phyloP scores from a whole-genome alignment of 2,797 vertebrate genomes.

The Kryptolebias ocellatus region DNA sequence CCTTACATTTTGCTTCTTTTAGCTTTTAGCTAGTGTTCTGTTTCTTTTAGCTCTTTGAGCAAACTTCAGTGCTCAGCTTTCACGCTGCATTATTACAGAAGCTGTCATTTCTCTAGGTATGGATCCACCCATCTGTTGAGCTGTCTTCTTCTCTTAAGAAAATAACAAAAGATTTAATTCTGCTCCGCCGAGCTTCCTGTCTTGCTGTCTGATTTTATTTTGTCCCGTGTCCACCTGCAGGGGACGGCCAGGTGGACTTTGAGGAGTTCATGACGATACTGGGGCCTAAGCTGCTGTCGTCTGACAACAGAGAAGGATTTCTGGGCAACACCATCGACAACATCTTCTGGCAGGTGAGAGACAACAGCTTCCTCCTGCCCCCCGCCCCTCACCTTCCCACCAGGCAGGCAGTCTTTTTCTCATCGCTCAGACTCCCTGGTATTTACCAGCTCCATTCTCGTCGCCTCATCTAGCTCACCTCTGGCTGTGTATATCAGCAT shows the following conservation, averaged over 20 bases:
- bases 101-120: background rate
- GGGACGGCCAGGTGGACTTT: slow-evolving; percentile 95
- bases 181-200: slow-evolving; percentile 25
- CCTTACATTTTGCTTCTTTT: too few species aligned
- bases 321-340: slow-evolving; percentile 95
- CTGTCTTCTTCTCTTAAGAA: slow-evolving; percentile 37
- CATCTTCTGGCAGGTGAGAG: slow-evolving; percentile 96
- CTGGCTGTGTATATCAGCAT: slow-evolving; percentile 44
- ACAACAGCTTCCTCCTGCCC: slow-evolving; percentile 10
- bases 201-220: slow-evolving; percentile 36
- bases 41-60: too few species aligned
- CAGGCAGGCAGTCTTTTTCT: slow-evolving; percentile 20
- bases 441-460: slow-evolving; percentile 40
- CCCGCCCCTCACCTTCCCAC: background rate
- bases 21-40: too few species aligned
- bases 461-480: slow-evolving; percentile 32
- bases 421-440: slow-evolving; percentile 27
- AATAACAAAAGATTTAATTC: slow-evolving; percentile 24
- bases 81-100: too few species aligned
- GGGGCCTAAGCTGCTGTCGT: slow-evolving; percentile 92
- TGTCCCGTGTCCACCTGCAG: slow-evolving; percentile 61
- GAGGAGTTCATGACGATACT: slow-evolving; percentile 98
- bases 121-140: slow-evolving; percentile 55
- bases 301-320: slow-evolving; percentile 93
- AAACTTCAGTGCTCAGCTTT: too few species aligned